Base-by-base conservation (phyloP, 2,888 invertebrate genomes). In the Drosophila algonquin region DNA sequence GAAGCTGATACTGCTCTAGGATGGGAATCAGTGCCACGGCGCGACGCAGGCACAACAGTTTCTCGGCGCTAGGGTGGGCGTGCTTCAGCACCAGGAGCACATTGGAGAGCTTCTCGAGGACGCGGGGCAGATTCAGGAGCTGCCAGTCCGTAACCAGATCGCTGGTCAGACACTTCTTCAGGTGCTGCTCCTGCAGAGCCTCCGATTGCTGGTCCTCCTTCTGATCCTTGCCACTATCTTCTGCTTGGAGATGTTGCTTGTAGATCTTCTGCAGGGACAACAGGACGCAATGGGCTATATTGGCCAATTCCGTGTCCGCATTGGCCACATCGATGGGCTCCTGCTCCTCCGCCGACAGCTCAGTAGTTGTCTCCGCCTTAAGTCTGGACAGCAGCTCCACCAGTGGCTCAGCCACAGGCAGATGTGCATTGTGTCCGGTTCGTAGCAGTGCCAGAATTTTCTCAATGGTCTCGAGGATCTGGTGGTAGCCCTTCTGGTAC, bases 1-100 rank as follows among this genome's bases (percentile, higher is more conserved):
- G 93, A 21, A 95, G 90, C 53, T 94, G 92, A 56, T 96, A 95
- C 92, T 98, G 98, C 65, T 96, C 95, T 61, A 98, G 91, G 32
- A 98, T 92, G 0, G 97, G 97, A 10, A 94, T 80, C 16, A 92
- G 57, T 0, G 80, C 79, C 0, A 83, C 75, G 1, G 92, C 67
- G 24, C 90, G 89, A 2, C 80, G 78, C 18, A 90, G 65, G 59
- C 79, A 85, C 0, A 58, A 27, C 12, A 83, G 30, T 63, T 89
- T 89, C 4, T 87, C 71, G 5, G 54, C 21, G 0, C 88, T 79
- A 52, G 93, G 90, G 12, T 93, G 72, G 44, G 92, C 91, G 69
- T 93, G 91, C 16, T 94, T 91, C 60, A 94, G 92, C 59, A 91
- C 91, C 0, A 89, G 65, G 7, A 93, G 75, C 51, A 94, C 90